Evolutionary conservation across 2,888 invertebrate genomes (phyloP).

Genomic region (Sclerodermus sp.): DNA sequence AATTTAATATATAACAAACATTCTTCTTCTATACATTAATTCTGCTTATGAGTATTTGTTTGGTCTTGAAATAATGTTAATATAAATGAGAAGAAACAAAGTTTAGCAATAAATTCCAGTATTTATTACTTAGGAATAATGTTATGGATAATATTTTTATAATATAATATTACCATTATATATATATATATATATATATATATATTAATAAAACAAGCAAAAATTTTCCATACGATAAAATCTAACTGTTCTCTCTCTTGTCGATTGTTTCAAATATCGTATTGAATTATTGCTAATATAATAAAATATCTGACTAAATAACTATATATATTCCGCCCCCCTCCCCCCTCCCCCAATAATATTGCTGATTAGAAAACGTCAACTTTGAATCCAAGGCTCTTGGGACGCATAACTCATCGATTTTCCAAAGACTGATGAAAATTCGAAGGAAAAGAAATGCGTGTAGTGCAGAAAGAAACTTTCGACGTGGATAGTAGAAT

Average conservation of each 20-base stretch:
- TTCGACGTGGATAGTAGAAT: too few species aligned
- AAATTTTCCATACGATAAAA: slow-evolving; percentile 33
- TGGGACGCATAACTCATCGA: too few species aligned
- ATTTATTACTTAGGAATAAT: slow-evolving; percentile 47
- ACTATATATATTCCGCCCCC: slow-evolving; percentile 32
- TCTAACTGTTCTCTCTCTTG: slow-evolving; percentile 26
- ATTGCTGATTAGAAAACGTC: slow-evolving; percentile 30
- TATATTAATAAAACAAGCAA: slow-evolving; percentile 42
- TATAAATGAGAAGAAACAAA: background rate
- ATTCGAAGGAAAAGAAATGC: background rate
- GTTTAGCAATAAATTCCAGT: slow-evolving; percentile 41
- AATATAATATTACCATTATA: slow-evolving; percentile 28
- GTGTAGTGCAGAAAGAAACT: too few species aligned
- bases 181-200: too few species aligned
- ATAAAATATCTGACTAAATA: slow-evolving; percentile 34
- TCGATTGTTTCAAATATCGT: slow-evolving; percentile 30
- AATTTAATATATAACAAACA: background rate
- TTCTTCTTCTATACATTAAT: too few species aligned
- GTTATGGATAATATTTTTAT: slow-evolving; percentile 35
- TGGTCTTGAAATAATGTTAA: background rate
- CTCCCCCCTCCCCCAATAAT: too few species aligned
- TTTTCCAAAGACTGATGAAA: slow-evolving; percentile 1
- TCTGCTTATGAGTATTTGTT: background rate
- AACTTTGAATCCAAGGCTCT: slow-evolving; percentile 4
- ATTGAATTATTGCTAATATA: slow-evolving; percentile 37